Percentiles rank a stretch among this genome's conserved stretches.
These are phyloP conservation scores for Dicranocentrus wangi DNA, from an alignment of 2,888 invertebrate species.

Conservation along the genomic window DNA sequence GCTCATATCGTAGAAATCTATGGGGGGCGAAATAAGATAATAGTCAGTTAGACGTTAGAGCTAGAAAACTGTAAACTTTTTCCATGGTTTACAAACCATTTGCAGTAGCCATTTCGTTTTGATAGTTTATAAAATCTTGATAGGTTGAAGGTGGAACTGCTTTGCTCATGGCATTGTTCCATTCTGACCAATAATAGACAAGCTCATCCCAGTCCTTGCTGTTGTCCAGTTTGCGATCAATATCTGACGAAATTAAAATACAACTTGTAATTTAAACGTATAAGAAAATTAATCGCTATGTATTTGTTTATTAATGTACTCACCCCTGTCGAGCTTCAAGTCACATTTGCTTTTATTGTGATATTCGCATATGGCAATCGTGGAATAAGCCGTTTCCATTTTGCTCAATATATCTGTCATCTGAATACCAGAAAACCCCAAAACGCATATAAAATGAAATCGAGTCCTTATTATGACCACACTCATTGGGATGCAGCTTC, in stretches of 20 bases:
- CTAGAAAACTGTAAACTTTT: too few species aligned
- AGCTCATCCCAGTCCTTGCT: conserved; percentile 72
- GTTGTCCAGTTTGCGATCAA: conserved; percentile 67
- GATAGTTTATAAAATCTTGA: conserved; percentile 48
- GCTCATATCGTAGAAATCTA: conserved; percentile 65
- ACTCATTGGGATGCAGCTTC: too few species aligned
- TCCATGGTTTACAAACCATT: too few species aligned
- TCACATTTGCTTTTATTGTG: conserved; percentile 52
- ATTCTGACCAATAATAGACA: conserved; percentile 72
- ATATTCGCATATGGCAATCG: conserved; percentile 46
- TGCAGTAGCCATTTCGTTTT: conserved; percentile 57
- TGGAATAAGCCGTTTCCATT: conserved; percentile 53
- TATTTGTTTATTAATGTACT: too few species aligned
- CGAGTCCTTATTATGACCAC: too few species aligned
- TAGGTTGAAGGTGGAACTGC: conserved; percentile 52
- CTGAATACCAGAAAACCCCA: too few species aligned
- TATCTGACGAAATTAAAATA: conserved; percentile 66
- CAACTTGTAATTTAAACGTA: too few species aligned
- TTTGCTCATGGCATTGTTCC: conserved; percentile 67
- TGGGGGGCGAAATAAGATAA: too few species aligned
- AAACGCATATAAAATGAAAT: too few species aligned
- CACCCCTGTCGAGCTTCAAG: conserved; percentile 43
- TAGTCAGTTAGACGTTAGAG: too few species aligned
- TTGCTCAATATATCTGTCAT: conserved; percentile 49
- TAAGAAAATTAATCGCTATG: too few species aligned